Percentiles rank a stretch among this genome's conserved stretches.
phyloP scores from a whole-genome alignment of 2,113 vertebrate species.

The Brevimyrus niger region DNA sequence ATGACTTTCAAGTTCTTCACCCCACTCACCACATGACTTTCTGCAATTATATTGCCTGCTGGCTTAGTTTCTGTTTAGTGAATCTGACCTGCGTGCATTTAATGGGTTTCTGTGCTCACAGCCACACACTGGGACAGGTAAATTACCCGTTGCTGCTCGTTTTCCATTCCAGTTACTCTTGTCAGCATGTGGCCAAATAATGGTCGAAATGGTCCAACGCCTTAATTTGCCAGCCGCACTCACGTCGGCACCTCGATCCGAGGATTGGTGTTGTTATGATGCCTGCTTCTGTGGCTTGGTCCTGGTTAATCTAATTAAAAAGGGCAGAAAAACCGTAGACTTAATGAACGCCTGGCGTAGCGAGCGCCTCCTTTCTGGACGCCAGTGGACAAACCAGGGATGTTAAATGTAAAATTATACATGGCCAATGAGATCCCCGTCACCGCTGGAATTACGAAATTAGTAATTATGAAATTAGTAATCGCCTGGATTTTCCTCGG shows the following conservation, averaged over 20 bases:
- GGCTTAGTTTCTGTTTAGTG: neutral
- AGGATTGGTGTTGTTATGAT: neutral
- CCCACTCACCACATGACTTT: neutral
- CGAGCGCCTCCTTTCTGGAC: neutral
- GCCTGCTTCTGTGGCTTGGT: neutral
- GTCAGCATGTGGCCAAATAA: neutral
- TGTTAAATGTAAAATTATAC: constrained; percentile 24
- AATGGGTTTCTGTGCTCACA: neutral
- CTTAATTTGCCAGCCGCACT: neutral
- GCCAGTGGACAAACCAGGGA: neutral
- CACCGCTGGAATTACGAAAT: constrained; percentile 26
- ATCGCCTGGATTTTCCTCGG: constrained; percentile 13
- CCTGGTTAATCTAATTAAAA: constrained; percentile 30
- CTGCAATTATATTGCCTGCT: neutral
- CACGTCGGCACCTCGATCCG: neutral
- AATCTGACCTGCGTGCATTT: neutral
- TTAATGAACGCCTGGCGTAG: constrained; percentile 14
- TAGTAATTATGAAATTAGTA: neutral
- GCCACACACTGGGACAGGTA: neutral
- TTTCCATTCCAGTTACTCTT: neutral
- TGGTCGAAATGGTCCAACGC: neutral
- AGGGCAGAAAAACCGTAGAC: constrained; percentile 20
- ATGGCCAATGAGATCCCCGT: constrained; percentile 20
- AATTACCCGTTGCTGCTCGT: neutral
- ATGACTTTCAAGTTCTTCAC: neutral